Evolutionary conservation across 2,888 invertebrate species (phyloP), one percentile per base, ranked within the genome.

Genomic region (Oxytorus armatus): DNA sequence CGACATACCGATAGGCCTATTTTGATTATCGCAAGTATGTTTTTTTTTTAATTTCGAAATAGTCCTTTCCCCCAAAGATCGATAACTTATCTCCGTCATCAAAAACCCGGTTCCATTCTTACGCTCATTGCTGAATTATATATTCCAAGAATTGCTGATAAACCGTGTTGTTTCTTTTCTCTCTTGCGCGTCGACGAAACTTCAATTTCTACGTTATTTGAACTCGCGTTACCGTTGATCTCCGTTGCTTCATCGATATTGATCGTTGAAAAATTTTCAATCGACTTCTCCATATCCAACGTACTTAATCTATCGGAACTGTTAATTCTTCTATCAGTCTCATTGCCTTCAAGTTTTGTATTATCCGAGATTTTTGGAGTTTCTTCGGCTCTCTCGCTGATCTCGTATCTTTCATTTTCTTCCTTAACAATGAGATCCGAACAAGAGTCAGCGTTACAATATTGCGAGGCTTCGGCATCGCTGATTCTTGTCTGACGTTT

Each of bases 91-190:
- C 10, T 57, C n/a, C 29, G 10, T 21, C 59, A 65, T 86, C 81
- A 91, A 85, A 90, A 90, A 65, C 91, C 90, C 5, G 90, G 90
- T 68, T 91, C 91, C 87, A 89, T 87, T 73, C 87, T 89, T 7
- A 90, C 89, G 0, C 89, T 89, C 70, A 89, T 83, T 11, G 89
- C 89, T 29, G 65, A 89, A 61, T 78, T 90, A 11, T 90, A 79
- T 86, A 90, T 89, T 39, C 87, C 88, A 8, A 88, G 85, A 74
- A 91, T 86, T 63, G 89, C 87, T 7, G 88, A 87, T 83, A 90
- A 86, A 63, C 89, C 91, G 36, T 77, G 85, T 11, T 87, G 87
- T 65, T 81, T 90, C 57, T 86, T 89, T 10, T 78, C 84, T 7
- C 61, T 73, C 23, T 61, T 69, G 36, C 57, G 72, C 18, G 25